Evolutionary conservation across 2,113 vertebrate species (phyloP).

Genomic region (Symphodus melops): DNA sequence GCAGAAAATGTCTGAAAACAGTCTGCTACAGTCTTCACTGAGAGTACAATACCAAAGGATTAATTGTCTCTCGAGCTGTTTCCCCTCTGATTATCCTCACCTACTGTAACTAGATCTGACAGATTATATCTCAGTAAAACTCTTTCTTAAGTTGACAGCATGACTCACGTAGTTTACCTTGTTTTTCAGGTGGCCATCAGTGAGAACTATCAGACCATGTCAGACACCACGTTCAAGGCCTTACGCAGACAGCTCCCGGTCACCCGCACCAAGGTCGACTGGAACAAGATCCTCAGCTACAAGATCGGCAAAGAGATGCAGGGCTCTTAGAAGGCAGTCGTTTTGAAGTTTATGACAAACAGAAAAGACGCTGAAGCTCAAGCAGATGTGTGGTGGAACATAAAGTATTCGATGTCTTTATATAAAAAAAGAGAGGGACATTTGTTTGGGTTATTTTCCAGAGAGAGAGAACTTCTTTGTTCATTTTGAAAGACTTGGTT

Average conservation of each 20-base stretch:
- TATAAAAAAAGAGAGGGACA: conserved; percentile 15
- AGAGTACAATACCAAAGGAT: background rate
- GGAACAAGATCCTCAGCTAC: conserved; percentile 99
- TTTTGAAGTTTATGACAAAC: background rate
- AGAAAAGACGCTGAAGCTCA: conserved; percentile 65
- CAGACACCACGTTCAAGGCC: conserved; percentile 97
- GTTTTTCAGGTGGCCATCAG: conserved; percentile 90
- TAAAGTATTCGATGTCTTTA: conserved; percentile 36
- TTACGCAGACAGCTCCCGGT: conserved; percentile 95
- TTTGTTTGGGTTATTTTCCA: conserved; percentile 18
- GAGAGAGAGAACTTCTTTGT: conserved; percentile 40
- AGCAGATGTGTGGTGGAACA: conserved; percentile 49
- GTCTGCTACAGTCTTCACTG: background rate
- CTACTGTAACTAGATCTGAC: background rate
- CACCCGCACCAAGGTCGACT: conserved; percentile 98
- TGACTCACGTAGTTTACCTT: background rate
- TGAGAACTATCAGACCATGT: conserved; percentile 98
- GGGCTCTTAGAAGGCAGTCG: conserved; percentile 82
- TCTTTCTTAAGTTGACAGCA: background rate
- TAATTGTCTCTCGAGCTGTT: background rate
- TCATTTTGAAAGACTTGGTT: conserved; percentile 43
- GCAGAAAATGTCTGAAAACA: too few relatives aligned
- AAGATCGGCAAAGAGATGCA: conserved; percentile 99
- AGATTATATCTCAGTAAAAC: too few relatives aligned
- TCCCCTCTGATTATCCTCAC: background rate